These are phyloP conservation scores for Cremastinae sp. DNA, from an alignment of 2,888 invertebrate species.

Conservation along the genomic window DNA sequence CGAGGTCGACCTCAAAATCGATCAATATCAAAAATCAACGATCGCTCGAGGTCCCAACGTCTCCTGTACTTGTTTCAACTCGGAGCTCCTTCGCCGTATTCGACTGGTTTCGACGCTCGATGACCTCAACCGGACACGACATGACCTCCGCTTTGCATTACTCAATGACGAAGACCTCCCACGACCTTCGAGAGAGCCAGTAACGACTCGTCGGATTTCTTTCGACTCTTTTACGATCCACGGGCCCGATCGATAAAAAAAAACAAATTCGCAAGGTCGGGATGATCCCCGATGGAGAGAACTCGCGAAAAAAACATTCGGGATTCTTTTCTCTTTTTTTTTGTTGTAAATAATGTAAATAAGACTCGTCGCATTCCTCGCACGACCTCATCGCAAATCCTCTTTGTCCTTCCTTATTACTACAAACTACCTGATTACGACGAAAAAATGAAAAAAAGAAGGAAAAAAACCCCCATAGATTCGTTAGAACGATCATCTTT, in stretches of 20 bases:
- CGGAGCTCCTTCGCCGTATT: slow-evolving; percentile 10
- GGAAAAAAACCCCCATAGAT: slow-evolving; percentile 50
- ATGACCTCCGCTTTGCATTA: slow-evolving; percentile 44
- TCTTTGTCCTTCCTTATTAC: slow-evolving; percentile 49
- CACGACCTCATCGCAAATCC: slow-evolving; percentile 69
- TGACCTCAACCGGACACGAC: slow-evolving; percentile 45
- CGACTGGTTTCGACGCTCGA: slow-evolving; percentile 19
- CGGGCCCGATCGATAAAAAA: not conserved
- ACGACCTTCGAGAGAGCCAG: slow-evolving; percentile 21
- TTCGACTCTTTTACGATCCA: not conserved
- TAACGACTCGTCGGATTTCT: slow-evolving; percentile 27
- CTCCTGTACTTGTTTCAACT: not conserved
- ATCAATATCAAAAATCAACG: not conserved
- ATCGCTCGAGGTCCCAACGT: not conserved
- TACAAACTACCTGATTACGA: slow-evolving; percentile 53
- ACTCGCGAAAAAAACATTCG: slow-evolving; percentile 25
- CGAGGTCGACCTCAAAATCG: slow-evolving; percentile 13
- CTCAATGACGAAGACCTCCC: slow-evolving; percentile 20
- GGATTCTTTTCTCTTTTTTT: slow-evolving; percentile 14
- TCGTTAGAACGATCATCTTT: slow-evolving; percentile 41
- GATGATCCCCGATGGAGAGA: slow-evolving; percentile 1
- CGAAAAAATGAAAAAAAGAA: slow-evolving; percentile 45
- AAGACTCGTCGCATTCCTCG: slow-evolving; percentile 74
- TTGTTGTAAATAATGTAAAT: slow-evolving; percentile 54
- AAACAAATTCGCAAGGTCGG: slow-evolving; percentile 4